Base-by-base conservation (phyloP, 1,140 invertebrate genomes). In the Drosophila biarmipes region DNA sequence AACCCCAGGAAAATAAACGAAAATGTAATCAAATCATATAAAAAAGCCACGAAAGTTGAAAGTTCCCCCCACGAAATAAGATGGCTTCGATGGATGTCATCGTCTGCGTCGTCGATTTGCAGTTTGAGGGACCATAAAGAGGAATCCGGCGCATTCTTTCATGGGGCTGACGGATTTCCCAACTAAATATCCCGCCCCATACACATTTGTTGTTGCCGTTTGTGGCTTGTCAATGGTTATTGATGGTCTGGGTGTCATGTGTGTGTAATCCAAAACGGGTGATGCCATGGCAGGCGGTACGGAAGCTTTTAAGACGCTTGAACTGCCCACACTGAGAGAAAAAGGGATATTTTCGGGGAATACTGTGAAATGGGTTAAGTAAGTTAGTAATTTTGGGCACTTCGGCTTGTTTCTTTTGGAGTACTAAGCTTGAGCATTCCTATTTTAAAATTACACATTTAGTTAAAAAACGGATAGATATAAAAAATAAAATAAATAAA, bases 191-290 rank as follows among this genome's bases (percentile, higher is more conserved):
- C 42, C 63, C 42, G 7, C 51, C 55, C 27, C 12, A 51, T 12
- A 34, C 7, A 34, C 15, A 19, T 42, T 53, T 52, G 40, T 62
- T 69, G 57, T 62, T 24, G 46, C 46, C 53, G 58, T 75, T 79
- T 84, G 80, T 84, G 75, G 80, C 79, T 79, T 84, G 80, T 84
- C 80, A 84, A 84, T 84, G 80, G 80, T 84, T 84, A 84, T 84
- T 84, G 80, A 84, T 84, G 84, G 80, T 84, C 80, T 84, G 80
- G 66, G 80, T 84, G 75, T 84, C 80, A 84, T 84, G 80, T 75
- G 79, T 69, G 56, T 35, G 72, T 38, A 48, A 53, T 37, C 31
- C 40, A 15, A 31, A 31, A 7, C 24, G 34, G 31, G 17, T 8
- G 38, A 31, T 21, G 21, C 21, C 53, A 48, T 77, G 73, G 73